These are phyloP conservation scores for Drosophila navojoa DNA, from an alignment of 1,140 invertebrate genomes.

Conservation along the genomic window DNA sequence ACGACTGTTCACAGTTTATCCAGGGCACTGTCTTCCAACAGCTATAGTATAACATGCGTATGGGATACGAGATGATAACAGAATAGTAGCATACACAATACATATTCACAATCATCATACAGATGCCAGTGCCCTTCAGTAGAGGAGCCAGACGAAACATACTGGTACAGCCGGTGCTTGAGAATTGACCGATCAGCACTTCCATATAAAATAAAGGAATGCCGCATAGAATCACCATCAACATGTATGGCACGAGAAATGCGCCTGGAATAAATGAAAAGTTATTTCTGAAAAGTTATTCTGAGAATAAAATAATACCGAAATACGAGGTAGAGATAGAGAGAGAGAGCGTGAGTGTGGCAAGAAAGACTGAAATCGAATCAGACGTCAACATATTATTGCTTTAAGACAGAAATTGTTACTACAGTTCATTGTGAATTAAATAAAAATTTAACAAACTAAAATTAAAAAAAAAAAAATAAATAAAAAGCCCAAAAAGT, in stretches of 20 bases:
- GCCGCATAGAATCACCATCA: slow-evolving; percentile 91
- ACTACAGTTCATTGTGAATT: no score
- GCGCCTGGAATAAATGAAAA: slow-evolving; percentile 85
- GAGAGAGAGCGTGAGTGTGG: no score
- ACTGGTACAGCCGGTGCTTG: slow-evolving; percentile 91
- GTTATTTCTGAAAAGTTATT: no score
- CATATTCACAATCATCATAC: slow-evolving; percentile 92
- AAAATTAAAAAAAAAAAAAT: slow-evolving; percentile 1
- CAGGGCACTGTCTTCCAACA: slow-evolving; percentile 91
- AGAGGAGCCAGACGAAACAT: slow-evolving; percentile 90
- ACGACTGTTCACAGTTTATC: slow-evolving; percentile 93
- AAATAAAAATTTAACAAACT: neutral
- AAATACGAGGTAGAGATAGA: no score
- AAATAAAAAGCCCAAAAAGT: neutral
- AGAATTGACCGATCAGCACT: slow-evolving; percentile 93
- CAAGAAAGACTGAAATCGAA: no score
- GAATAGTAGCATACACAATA: slow-evolving; percentile 97
- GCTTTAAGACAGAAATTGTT: no score
- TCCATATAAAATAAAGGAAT: slow-evolving; percentile 96
- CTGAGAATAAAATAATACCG: no score
- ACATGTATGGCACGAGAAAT: slow-evolving; percentile 90
- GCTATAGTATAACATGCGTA: slow-evolving; percentile 92
- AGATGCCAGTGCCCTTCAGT: slow-evolving; percentile 95
- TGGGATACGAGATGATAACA: slow-evolving; percentile 95
- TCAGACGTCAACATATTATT: no score